Base-by-base conservation (phyloP, 1,140 invertebrate genomes). In the Bemisia tabaci region DNA sequence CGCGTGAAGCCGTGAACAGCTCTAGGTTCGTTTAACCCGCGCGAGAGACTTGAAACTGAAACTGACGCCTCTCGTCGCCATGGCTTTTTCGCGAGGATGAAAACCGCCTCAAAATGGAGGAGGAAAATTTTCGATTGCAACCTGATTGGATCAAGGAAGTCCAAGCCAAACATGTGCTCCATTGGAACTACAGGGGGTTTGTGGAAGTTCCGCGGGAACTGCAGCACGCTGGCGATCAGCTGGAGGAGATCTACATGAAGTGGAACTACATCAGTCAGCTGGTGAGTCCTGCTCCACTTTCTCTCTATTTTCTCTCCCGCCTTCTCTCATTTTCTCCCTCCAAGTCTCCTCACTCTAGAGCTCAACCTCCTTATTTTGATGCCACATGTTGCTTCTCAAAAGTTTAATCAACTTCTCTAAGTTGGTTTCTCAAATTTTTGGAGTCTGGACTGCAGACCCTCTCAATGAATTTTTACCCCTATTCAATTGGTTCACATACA, bases 111-210 rank as follows among this genome's bases (percentile, higher is more conserved):
- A 48, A 48, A 48, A 48, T 48, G 33, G 33, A 17, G 5, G 33
- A 48, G 17, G 17, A 48, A 9, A 9, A 9, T 5, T 9, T 9
- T 48, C 33, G 33, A 9, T 48, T 48, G 33, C 5, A 48, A 48
- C 33, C 33, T 48, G 33, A 48, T 48, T 48, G 33, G 48, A 65
- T 69, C 11, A 59, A 66, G 22, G 72, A 73, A 22, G 68, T 73
- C 22, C 65, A 65, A 58, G 33, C 23, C 27, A 68, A 68, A 67
- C 65, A 65, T 62, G 71, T 73, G 62, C 65, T 73, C 5, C 72
- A 73, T 26, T 73, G 71, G 71, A 73, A 73, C 65, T 73, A 72
- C 39, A 33, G 72, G 22, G 70, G 69, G 66, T 68, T 71, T 60
- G 33, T n/a, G 17, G 67, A 67, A 59, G 25, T 73, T 65, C 72